A percentile compares a stretch with the other conserved stretches of the same genome.
Conservation (phyloP, 1,140 invertebrate genomes). For the Monomorium pharaonis region DNA sequence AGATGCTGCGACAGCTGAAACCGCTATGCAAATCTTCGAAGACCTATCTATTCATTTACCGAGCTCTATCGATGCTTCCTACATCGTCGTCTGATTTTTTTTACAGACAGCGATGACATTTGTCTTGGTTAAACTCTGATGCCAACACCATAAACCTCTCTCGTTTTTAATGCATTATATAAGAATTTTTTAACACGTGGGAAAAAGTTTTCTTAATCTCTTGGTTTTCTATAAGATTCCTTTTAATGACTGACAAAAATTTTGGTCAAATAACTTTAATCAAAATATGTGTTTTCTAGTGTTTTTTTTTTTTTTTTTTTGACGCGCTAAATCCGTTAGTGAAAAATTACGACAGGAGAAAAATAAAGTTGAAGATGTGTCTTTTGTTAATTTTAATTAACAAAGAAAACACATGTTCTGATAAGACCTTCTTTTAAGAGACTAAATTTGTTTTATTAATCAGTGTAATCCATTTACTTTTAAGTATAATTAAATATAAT, state of each 20-base stretch:
- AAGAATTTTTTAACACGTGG: background rate
- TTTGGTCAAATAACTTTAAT: no score
- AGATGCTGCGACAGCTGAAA: conserved; percentile 65
- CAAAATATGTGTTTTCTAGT: no score
- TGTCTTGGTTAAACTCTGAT: background rate
- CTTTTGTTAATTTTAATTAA: no score
- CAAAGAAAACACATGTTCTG: no score
- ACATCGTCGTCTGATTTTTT: background rate
- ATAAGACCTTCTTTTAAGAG: no score
- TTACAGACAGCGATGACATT: background rate
- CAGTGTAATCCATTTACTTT: no score
- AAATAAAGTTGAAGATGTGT: no score
- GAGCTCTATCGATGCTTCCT: conserved; percentile 10
- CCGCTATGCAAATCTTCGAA: conserved; percentile 60
- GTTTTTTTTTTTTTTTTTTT: no score
- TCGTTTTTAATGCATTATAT: background rate
- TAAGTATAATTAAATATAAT: no score
- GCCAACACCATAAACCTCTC: background rate
- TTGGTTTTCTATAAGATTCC: background rate
- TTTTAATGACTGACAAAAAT: background rate
- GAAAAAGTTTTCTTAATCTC: background rate
- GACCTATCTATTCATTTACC: background rate
- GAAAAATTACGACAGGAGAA: no score
- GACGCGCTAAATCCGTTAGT: no score
- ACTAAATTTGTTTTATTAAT: no score